Percentiles rank a stretch among this genome's conserved stretches.
These are phyloP conservation scores for Macrosteles quadrilineatus DNA, from an alignment of 1,140 invertebrate species.

Conservation along the genomic window DNA sequence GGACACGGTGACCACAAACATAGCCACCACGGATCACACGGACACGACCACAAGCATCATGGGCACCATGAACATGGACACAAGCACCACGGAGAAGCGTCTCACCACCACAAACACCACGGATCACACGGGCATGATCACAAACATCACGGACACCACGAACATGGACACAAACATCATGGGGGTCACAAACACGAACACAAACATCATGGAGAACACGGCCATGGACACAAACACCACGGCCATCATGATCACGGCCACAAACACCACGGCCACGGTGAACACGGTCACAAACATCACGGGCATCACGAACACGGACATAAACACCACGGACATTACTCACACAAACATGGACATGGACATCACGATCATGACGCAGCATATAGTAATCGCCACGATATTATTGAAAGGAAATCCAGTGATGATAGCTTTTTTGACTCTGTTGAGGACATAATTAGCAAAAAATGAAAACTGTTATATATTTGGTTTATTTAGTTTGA, in stretches of 20 bases:
- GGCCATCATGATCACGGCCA: constrained; percentile 9
- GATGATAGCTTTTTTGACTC: too few species aligned
- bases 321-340: constrained; percentile 20
- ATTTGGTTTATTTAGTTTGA: too few species aligned
- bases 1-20: constrained; percentile 21
- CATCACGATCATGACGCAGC: not conserved
- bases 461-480: too few species aligned
- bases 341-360: not conserved
- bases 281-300: constrained; percentile 22
- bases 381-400: not conserved
- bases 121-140: constrained; percentile 4
- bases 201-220: constrained; percentile 17
- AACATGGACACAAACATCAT: constrained; percentile 7
- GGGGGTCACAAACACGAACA: constrained; percentile 6
- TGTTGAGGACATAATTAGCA: too few species aligned
- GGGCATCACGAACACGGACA: constrained; percentile 10
- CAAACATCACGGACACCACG: constrained; percentile 23
- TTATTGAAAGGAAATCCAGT: not conserved
- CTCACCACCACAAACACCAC: constrained; percentile 7
- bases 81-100: constrained; percentile 18
- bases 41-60: constrained; percentile 23
- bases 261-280: constrained; percentile 9
- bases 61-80: constrained; percentile 25
- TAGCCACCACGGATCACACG: constrained; percentile 15
- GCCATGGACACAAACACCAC: constrained; percentile 19